Conservation (phyloP, 2,888 invertebrate genomes). For the Galeruca laticollis region DNA sequence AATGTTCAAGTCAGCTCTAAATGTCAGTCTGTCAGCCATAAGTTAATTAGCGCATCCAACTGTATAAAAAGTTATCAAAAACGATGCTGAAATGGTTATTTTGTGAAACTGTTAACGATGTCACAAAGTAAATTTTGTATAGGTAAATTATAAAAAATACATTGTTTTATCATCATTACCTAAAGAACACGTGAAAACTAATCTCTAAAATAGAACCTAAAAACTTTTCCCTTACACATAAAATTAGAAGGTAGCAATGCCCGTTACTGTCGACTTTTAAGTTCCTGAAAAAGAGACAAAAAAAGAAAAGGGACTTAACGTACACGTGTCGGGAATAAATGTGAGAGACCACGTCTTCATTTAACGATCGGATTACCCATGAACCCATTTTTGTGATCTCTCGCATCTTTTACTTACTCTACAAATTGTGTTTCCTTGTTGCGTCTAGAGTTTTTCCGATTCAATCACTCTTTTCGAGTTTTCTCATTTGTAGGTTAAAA, state of each 20-base stretch:
- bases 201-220: neutral
- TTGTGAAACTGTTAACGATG: too few species aligned
- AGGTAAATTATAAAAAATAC: too few species aligned
- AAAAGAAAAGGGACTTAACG: constrained; percentile 30
- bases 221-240: neutral
- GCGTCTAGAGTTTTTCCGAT: constrained; percentile 61
- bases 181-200: neutral
- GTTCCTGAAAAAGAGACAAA: constrained; percentile 38
- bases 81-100: too few species aligned
- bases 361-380: constrained; percentile 65
- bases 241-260: constrained; percentile 60
- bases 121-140: too few species aligned
- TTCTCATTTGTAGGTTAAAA: constrained; percentile 23
- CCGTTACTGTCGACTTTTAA: constrained; percentile 56
- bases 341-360: constrained; percentile 63
- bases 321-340: constrained; percentile 62
- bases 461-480: constrained; percentile 56
- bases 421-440: constrained; percentile 67
- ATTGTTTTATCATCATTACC: too few species aligned
- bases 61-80: too few species aligned
- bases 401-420: constrained; percentile 62
- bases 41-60: too few species aligned
- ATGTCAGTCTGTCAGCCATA: too few species aligned
- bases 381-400: constrained; percentile 57
- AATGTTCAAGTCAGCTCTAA: too few species aligned